Evolutionary conservation across 2,888 invertebrate genomes (phyloP), one percentile per base, ranked within the genome.

Genomic region (Gymnosoma rotundatum): DNA sequence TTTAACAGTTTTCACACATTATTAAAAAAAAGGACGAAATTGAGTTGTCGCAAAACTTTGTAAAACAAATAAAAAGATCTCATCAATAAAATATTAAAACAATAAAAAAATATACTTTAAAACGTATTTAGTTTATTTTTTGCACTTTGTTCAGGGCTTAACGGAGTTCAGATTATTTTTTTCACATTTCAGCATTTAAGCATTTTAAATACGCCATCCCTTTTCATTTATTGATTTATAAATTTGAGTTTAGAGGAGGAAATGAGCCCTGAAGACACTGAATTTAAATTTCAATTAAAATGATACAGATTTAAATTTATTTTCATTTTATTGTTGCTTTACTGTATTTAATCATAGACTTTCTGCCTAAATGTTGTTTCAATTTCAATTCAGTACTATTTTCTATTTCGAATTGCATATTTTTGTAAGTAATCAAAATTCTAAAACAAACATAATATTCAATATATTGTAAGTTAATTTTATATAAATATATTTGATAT

Each of bases 1-100:
- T 66, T 67, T 58, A 38, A 60, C 21, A 72, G 21, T 60, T 82
- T 73, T 67, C 58, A 74, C 70, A 83, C 67, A 56, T 73, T 74
- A 83, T 78, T 69, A 80, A 69, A 61, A 69, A 69, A 78, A 48
- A 38, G 16, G 42, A 42, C 14, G 45, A 48, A 63, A 61, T 8
- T 8, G 18, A 52, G 14, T 56, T 36, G 50, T 20, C 25, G 18
- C 14, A 9, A 63, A 70, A 63, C 54, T 78, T 78, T 45, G 54
- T 6, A 48, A 52, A 70, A 61, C 36, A 64, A 70, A 58, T 50
- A 72, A 38, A 20, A 56, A 72, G 0, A 54, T 38, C 21, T 50
- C n/a, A n/a, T 14, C 72, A 63, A 69, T 76, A 58, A 76, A 67
- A 67, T 58, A 50, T 66, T 56, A 50, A 75, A 50, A 12, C 20